Evolutionary conservation across 2,888 invertebrate species (phyloP), one percentile per base, ranked within the genome.

Genomic region (Platynereis dumerilii): DNA sequence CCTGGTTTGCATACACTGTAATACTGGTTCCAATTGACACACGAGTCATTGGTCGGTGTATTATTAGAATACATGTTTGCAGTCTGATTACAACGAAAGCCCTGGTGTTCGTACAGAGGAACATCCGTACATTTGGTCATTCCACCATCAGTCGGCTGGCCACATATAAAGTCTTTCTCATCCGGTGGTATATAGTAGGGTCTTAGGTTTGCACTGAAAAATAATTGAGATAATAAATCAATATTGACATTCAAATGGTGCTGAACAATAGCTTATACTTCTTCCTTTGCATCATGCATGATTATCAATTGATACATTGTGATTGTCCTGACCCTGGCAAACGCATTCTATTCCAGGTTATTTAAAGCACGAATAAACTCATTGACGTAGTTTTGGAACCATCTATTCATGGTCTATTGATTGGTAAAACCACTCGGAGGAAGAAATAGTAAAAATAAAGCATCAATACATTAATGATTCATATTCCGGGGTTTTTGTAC

Each of bases 21-120:
- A 86, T 99, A 99, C 86, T 93, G 91, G 87, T 99, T 96, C 98
- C 98, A 99, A 87, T 99, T 93, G 76, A 99, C 92, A 86, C 99
- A 99, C 52, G 92, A 91, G 58, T 75, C 78, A 64, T 84, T 84
- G 29, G 77, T 74, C 45, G 78, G 76, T 3, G 74, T 75, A 69
- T 78, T 78, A 71, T 91, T 90, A 57, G 90, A 88, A 68, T 87
- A 86, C 20, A 75, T 69, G 55, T 87, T 86, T 57, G 91, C 91
- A 7, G 90, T 90, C 77, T 89, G 90, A 79, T 91, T 93, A 73
- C 80, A 80, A 59, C 68, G 90, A 88, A 84, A 86, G 84, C 22
- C 92, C 91, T 65, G 96, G 93, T 75, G 97, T 58, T 73, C 71
- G 67, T 69, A 81, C 20, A 69, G 73, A 1, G 80, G 80, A 29